These are phyloP conservation scores for Meiosimyza decipiens DNA, from an alignment of 2,888 invertebrate species.

Conservation along the genomic window DNA sequence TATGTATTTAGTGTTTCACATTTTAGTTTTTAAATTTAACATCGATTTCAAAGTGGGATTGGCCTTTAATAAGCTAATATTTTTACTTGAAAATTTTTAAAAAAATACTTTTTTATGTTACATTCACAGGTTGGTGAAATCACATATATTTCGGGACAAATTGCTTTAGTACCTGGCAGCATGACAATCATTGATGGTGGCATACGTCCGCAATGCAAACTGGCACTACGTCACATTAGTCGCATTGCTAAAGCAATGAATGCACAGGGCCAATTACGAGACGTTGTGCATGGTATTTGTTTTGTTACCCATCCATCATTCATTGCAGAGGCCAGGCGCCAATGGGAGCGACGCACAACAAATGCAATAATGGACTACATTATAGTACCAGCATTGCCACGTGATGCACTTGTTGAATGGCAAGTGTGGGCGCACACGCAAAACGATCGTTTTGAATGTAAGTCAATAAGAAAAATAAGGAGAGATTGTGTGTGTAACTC, in stretches of 20 bases:
- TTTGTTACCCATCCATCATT: constrained; percentile 81
- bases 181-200: constrained; percentile 82
- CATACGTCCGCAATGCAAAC: constrained; percentile 82
- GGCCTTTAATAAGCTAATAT: not conserved
- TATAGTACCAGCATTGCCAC: constrained; percentile 83
- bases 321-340: constrained; percentile 80
- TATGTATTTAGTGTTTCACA: no score
- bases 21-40: no score
- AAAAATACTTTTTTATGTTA: not conserved
- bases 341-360: constrained; percentile 85
- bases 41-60: no score
- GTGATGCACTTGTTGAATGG: constrained; percentile 88
- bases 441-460: constrained; percentile 89
- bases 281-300: constrained; percentile 89
- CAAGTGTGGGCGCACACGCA: constrained; percentile 92
- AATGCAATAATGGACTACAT: constrained; percentile 90
- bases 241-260: constrained; percentile 85
- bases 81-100: constrained; percentile 10
- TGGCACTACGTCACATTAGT: constrained; percentile 85
- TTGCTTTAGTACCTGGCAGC: constrained; percentile 86
- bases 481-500: no score
- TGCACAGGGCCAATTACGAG: constrained; percentile 78
- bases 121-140: constrained; percentile 78
- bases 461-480: constrained; percentile 55
- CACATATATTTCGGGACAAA: constrained; percentile 91